Base-by-base conservation (phyloP, 2,888 invertebrate species). In the Eutolmus rufibarbis region DNA sequence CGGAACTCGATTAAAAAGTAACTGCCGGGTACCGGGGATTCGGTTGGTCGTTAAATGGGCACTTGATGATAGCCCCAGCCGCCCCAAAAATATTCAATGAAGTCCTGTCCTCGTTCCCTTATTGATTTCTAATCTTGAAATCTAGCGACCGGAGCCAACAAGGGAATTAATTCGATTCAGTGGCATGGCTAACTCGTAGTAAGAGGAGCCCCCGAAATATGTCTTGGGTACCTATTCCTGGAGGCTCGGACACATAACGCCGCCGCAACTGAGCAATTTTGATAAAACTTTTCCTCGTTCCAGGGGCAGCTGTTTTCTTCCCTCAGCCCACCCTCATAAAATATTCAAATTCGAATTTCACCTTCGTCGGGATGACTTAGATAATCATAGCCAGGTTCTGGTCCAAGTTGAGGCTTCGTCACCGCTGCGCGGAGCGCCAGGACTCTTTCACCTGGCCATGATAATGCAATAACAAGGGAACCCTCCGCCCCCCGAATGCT, bases 311-410 rank as follows among this genome's bases (percentile, higher is more conserved):
- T 66, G 66, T 28, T 66, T 66, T 28, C 66, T 23, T 66, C 23
- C 66, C 66, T 14, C 28, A 8, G 19, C 0, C 9, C 34, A 16
- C 8, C 78, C 23, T 78, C 78, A 78, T 78, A 23, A 78, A 78
- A 78, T 78, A 78, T 78, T 78, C 78, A 78, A 78, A 78, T 43
- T 43, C 40, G 43, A 78, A 43, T 46, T 43, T 78, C 78, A 78
- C 78, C 78, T 78, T 78, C 66, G 23, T 9, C 78, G n/a, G 46
- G 46, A 78, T 78, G 43, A 14, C 23, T 37, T 78, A 78, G 37
- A 19, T 19, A 78, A 78, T 78, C 78, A 66, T 66, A 28, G 66
- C 12, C 14, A 66, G 66, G 66, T 66, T 19, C 12, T 19, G n/a
- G 56, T 56, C 56, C 19, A n/a, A 4, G 56, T 56, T 16, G 1